Base-by-base conservation (phyloP, 2,797 vertebrate species). In the Channa striata region DNA sequence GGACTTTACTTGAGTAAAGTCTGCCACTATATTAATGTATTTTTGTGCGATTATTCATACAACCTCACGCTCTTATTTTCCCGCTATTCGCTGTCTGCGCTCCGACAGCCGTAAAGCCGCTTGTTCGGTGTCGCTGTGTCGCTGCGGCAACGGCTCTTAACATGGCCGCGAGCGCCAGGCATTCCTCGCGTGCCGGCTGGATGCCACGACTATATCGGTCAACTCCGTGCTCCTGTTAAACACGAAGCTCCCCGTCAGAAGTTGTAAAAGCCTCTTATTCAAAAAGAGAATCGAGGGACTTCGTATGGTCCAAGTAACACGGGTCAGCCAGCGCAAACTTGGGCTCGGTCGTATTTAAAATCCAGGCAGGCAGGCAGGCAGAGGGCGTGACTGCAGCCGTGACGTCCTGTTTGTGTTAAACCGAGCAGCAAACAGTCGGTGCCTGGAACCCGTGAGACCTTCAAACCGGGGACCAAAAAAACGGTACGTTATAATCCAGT, bases 341-440 rank as follows among this genome's bases (percentile, higher is more conserved):
- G 1, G 4, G 11, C 11, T 12, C 30, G 0, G 6, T 8, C 5
- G 0, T n/a, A 19, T 59, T 72, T 80, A 54, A n/a, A 52, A 36
- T 47, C 47, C 16, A 2, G 33, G 23, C n/a, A n/a, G n/a, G n/a
- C n/a, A n/a, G 42, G 43, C 21, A 48, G 23, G 12, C 40, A 0
- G 77, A 63, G 80, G 92, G 91, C 88, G 89, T 90, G 89, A 78
- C 64, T 33, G 19, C 3, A 4, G 39, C 11, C 13, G 67, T 87
- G 83, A 90, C 90, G 88, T 64, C 11, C n/a, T 16, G 63, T 94
- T 94, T 91, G 86, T 86, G 91, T 88, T 50, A 52, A 78, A n/a
- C 60, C 30, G 61, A 78, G 66, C 42, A 56, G 69, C 71, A 1
- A 67, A 23, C 74, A 8, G 58, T 62, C 30, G 17, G 0, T 1